phyloP scores from a whole-genome alignment of 2,113 vertebrate species.

The Rutilus rutilus region DNA sequence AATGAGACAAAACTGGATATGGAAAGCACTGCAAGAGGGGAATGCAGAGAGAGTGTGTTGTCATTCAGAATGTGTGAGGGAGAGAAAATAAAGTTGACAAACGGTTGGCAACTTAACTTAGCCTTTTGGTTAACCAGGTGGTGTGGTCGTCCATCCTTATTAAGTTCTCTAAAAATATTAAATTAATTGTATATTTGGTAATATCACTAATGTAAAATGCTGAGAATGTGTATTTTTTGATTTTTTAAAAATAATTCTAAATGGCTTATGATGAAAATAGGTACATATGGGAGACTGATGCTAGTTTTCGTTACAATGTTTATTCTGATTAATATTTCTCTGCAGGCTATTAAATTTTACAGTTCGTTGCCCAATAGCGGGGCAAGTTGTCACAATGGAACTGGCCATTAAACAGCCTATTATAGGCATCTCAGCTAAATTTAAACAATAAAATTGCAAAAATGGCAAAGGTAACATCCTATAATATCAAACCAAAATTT shows the following conservation, averaged over 20 bases:
- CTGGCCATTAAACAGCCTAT: background rate
- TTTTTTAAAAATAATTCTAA: background rate
- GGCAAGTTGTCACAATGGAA: background rate
- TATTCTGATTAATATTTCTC: background rate
- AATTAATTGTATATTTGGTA: background rate
- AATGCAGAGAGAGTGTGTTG: background rate
- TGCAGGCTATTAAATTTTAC: background rate
- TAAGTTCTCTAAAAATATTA: background rate
- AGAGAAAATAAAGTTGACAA: background rate
- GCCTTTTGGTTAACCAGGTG: background rate
- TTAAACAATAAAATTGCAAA: background rate
- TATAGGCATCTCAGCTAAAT: background rate
- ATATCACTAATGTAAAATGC: background rate
- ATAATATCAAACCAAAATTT: background rate
- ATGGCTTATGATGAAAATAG: background rate
- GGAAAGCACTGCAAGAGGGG: background rate
- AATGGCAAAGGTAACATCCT: background rate
- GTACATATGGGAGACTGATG: background rate
- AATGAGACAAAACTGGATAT: slow-evolving; percentile 14
- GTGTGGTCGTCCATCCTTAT: background rate
- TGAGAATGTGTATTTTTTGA: background rate
- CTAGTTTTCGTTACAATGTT: background rate
- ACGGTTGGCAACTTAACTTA: background rate
- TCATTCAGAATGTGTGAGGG: background rate
- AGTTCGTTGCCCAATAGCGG: background rate